Evolutionary conservation across 2,113 vertebrate genomes (phyloP).

Genomic region (Ptychochromis oligacanthus): DNA sequence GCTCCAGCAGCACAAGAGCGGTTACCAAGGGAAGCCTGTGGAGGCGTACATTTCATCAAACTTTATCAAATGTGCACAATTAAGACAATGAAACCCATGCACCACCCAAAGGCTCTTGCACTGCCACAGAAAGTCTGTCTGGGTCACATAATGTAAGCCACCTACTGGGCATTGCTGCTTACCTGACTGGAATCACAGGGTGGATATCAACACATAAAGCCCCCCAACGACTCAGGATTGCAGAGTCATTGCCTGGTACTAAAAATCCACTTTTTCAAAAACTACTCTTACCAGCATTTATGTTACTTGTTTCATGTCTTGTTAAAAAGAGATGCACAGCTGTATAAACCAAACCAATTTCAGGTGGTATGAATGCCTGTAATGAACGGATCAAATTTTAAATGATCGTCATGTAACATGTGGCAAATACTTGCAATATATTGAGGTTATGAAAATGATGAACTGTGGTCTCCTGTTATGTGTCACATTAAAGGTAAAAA

Average conservation of each 20-base stretch:
- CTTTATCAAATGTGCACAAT: background rate
- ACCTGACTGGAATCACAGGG: background rate
- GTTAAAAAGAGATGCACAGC: no score
- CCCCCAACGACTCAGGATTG: no score
- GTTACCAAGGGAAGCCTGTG: no score
- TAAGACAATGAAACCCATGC: background rate
- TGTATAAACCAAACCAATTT: no score
- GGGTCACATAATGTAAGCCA: background rate
- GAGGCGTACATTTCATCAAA: background rate
- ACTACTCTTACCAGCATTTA: background rate
- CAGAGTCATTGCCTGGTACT: background rate
- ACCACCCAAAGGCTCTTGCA: background rate
- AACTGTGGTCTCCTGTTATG: no score
- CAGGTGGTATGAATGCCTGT: no score
- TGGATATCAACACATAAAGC: background rate
- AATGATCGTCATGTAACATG: no score
- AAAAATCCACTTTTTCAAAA: background rate
- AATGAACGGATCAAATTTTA: no score
- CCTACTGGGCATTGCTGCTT: background rate
- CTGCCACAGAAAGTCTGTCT: background rate
- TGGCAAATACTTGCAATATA: fast-evolving
- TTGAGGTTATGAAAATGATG: background rate
- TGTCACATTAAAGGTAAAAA: background rate
- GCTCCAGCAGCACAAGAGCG: no score
- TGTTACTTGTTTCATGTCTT: background rate